Evolutionary conservation across 1,140 invertebrate genomes (phyloP).

Genomic region (Zaprionus kolodkinae): DNA sequence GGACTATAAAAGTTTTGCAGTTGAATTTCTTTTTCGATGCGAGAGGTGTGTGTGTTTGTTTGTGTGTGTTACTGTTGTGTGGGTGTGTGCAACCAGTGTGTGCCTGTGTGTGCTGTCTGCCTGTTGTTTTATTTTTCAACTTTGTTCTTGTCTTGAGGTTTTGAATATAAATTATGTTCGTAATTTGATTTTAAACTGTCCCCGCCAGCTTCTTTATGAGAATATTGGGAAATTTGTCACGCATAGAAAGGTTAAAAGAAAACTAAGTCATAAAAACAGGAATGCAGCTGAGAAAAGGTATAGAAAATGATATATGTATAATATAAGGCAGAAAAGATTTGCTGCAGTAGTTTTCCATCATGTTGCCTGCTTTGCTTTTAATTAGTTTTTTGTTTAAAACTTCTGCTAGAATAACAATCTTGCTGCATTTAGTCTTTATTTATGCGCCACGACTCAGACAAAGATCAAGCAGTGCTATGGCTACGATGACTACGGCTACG

Average conservation of each 20-base stretch:
- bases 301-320: not conserved
- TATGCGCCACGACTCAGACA: slow-evolving; percentile 41
- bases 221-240: slow-evolving; percentile 53
- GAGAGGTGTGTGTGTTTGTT: slow-evolving; percentile 8
- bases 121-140: slow-evolving; percentile 46
- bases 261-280: slow-evolving; percentile 1
- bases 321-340: no score
- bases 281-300: not conserved
- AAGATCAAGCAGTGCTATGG: slow-evolving; percentile 40
- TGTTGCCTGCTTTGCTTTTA: not conserved
- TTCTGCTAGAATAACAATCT: slow-evolving; percentile 22
- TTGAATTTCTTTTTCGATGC: slow-evolving; percentile 44
- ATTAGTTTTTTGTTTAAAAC: slow-evolving; percentile 33
- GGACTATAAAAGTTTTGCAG: slow-evolving; percentile 76
- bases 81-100: slow-evolving; percentile 2
- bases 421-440: slow-evolving; percentile 42
- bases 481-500: no score
- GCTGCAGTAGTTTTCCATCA: not conserved
- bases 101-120: slow-evolving; percentile 8
- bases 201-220: slow-evolving; percentile 42
- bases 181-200: slow-evolving; percentile 80
- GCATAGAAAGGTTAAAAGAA: slow-evolving; percentile 21
- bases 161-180: slow-evolving; percentile 79
- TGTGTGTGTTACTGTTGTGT: slow-evolving; percentile 10
- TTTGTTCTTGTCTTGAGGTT: slow-evolving; percentile 54